Conservation (phyloP, 2,797 vertebrate species). For the Fundulus diaphanus region DNA sequence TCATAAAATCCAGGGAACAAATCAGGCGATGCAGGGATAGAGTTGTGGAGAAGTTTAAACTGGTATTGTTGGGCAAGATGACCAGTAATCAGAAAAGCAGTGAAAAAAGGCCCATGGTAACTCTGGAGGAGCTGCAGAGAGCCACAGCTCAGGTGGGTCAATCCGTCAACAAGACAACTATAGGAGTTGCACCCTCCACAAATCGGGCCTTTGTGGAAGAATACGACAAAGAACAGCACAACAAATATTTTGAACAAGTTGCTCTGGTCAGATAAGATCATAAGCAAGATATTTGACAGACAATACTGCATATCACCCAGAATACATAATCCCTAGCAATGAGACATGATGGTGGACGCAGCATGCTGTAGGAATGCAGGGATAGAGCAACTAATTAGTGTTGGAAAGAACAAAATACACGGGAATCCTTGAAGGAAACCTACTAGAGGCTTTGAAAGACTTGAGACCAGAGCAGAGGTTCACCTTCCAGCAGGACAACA, state of each 20-base stretch:
- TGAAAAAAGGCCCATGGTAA: neutral
- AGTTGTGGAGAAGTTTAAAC: neutral
- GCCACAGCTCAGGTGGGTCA: neutral
- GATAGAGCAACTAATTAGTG: neutral
- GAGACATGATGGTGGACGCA: neutral
- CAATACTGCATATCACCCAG: too few relatives aligned
- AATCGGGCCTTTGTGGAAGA: too few relatives aligned
- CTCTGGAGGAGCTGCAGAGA: neutral
- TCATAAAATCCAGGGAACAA: neutral
- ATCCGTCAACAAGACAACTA: neutral
- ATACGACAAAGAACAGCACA: neutral
- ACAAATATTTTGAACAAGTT: neutral
- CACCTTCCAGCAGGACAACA: too few relatives aligned
- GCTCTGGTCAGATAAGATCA: neutral
- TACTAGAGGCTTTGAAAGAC: neutral
- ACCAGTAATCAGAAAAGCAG: neutral
- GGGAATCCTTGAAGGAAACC: neutral
- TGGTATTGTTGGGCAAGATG: neutral
- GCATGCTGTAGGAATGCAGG: neutral
- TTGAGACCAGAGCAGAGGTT: neutral
- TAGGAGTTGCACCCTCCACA: neutral
- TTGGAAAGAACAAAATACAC: neutral
- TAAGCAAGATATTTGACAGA: neutral
- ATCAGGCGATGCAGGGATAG: neutral
- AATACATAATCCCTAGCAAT: neutral